Base-by-base conservation (phyloP, 2,888 invertebrate genomes). In the Melanotus villosus region DNA sequence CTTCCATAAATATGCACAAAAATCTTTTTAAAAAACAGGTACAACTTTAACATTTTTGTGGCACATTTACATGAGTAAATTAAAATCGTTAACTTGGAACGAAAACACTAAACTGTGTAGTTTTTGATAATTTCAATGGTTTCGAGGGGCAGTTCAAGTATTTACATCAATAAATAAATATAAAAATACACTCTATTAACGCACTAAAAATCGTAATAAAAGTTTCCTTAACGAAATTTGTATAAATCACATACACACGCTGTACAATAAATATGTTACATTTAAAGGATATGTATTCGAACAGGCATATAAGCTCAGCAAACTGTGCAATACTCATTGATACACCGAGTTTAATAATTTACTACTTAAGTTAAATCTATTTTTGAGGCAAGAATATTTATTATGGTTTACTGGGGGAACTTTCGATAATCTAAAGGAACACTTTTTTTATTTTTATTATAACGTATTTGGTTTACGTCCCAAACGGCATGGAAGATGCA, bases 231-330 rank as follows among this genome's bases (percentile, higher is more conserved):
- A 26, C 26, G 7, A 3, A 26, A 26, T 7, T 26, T 26, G 7
- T 26, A 38, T n/a, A 6, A 45, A 45, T 45, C 45, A 45, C 45
- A 45, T 45, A 45, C 45, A 45, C 45, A 18, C 16, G n/a, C 45
- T 45, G 21, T 45, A 45, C 45, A 45, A n/a, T 21, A 45, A 18
- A 21, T 45, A 45, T 45, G 10, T 14, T 45, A 45, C 45, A 45
- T 14, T 45, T 19, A 45, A 21, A 21, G 21, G 45, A 45, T 45
- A 45, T 45, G 45, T 45, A 45, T 45, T 21, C 12, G 10, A 43
- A 45, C 45, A 45, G 45, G 45, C 21, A 19, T 9, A 45, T 21
- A 45, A 45, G 45, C 45, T 18, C 45, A 45, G 3, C 14, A 14
- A 19, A 14, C 14, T 19, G 7, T 19, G 19, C 19, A n/a, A n/a